phyloP scores from a whole-genome alignment of 2,888 invertebrate species.

The Standfussiana lucernea region DNA sequence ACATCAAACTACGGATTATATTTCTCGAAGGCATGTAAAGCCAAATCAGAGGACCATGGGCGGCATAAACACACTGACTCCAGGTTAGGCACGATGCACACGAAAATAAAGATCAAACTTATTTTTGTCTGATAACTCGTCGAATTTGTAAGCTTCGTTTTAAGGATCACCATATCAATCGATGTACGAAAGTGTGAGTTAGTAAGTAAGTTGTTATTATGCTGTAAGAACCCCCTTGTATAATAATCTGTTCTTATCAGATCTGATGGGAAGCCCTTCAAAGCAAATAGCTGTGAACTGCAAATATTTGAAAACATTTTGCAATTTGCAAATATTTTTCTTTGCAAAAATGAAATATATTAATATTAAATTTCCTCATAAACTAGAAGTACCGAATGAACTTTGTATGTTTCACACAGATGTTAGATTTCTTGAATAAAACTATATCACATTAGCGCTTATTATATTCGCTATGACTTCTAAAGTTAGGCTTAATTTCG shows the following conservation, averaged over 20 bases:
- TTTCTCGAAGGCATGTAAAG: no score
- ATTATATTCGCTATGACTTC: no score
- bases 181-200: neutral
- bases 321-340: slow-evolving; percentile 27
- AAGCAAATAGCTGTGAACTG: slow-evolving; percentile 23
- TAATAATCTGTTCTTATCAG: slow-evolving; percentile 40
- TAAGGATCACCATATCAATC: neutral
- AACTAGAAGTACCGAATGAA: neutral
- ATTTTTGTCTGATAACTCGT: neutral
- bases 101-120: neutral
- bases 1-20: no score
- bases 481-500: neutral
- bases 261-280: slow-evolving; percentile 35
- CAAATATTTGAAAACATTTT: slow-evolving; percentile 46
- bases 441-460: neutral
- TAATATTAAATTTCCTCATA: neutral
- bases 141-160: neutral
- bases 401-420: neutral
- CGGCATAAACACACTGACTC: no score
- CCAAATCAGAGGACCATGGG: no score
- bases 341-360: no score
- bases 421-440: neutral
- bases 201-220: neutral
- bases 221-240: slow-evolving; percentile 28
- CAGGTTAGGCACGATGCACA: no score